A percentile compares a stretch with the other conserved stretches of the same genome.
phyloP scores from a whole-genome alignment of 2,113 vertebrate species.

The Taurulus bubalis region DNA sequence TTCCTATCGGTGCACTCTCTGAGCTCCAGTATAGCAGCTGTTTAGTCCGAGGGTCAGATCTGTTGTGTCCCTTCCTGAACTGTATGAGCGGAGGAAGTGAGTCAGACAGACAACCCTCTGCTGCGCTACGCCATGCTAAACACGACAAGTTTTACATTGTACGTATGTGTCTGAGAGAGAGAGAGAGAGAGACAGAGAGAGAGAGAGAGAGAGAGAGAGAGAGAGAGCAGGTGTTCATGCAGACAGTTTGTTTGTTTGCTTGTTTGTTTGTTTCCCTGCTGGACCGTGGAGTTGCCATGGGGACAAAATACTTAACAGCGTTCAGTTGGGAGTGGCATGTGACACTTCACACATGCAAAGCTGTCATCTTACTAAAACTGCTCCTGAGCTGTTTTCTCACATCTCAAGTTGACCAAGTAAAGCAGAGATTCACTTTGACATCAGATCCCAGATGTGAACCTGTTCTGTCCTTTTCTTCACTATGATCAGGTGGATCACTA shows the following conservation, averaged over 20 bases:
- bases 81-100: constrained; percentile 27
- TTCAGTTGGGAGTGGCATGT: not conserved
- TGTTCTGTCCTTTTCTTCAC: not conserved
- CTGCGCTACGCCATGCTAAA: constrained; percentile 11
- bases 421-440: not conserved
- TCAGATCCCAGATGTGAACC: not conserved
- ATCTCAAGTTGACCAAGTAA: not conserved
- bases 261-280: constrained; percentile 40
- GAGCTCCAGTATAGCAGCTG: not conserved
- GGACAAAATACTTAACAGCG: not conserved
- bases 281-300: constrained; percentile 31
- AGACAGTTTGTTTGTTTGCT: constrained; percentile 48
- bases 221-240: constrained; percentile 29
- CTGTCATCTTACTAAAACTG: no score
- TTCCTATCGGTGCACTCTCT: not conserved
- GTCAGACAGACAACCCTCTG: constrained; percentile 8
- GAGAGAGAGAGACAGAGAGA: not conserved
- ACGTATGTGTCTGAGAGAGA: not conserved
- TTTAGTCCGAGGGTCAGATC: not conserved
- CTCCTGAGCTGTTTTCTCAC: not conserved
- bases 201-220: not conserved
- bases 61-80: constrained; percentile 1
- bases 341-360: not conserved
- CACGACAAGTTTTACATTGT: constrained; percentile 21
- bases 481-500: not conserved